Base-by-base conservation (phyloP, 1,140 invertebrate genomes). In the Babylonia areolata region DNA sequence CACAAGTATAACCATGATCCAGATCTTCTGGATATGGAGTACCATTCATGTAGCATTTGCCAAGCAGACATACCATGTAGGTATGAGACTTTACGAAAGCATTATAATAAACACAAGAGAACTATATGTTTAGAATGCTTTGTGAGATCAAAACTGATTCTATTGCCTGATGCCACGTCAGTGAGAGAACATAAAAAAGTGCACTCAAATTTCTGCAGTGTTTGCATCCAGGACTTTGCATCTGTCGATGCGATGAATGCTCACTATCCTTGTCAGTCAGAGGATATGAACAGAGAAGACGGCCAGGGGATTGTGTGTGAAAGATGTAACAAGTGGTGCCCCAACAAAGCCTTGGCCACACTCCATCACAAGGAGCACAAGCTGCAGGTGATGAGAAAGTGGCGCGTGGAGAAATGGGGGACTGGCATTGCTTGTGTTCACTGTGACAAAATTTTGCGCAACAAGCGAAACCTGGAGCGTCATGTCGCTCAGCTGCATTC, bases 281-380 rank as follows among this genome's bases (percentile, higher is more conserved):
- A 6, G 9, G 3, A 3, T 17, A 17, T 3, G 6, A n/a, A 15
- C 20, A 28, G 54, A 31, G 78, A 80, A 33, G 78, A 80, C 23
- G 78, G 78, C 6, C 23, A 80, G 17, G 78, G 78, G 33, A 1
- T 39, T 3, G 1, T 58, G 40, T 80, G 78, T 80, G 46, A 80
- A 51, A 51, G 33, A 35, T 80, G 78, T 42, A 58, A 35, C 31
- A 42, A 80, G 40, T 80, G 78, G 78, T 80, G 78, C 40, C 78
- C 78, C 5, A 80, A 54, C 46, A 51, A 58, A 54, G 78, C 33
- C 28, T 17, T 28, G 6, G 42, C 23, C 2, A 39, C 28, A 28
- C 40, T 54, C 12, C 78, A 80, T 39, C 40, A 80, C 78, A 80
- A 54, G 42, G 78, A 58, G 46, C 78, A 80, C 31, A 51, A 80